These are phyloP conservation scores for Zoanthus gigantus DNA, from an alignment of 92 coral and sea anemone genomes.

Conservation along the genomic window DNA sequence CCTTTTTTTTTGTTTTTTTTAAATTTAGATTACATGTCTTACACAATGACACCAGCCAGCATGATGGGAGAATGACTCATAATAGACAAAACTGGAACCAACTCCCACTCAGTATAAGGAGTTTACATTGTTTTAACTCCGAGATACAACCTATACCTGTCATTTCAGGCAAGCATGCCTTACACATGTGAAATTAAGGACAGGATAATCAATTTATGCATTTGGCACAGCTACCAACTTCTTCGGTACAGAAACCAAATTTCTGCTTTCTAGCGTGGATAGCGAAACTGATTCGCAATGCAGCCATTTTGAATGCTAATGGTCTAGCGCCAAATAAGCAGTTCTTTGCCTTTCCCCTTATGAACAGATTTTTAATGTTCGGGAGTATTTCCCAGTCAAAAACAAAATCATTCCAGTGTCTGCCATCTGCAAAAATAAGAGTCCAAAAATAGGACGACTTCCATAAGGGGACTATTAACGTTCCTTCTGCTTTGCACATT, in stretches of 20 bases:
- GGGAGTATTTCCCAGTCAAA: slow-evolving; percentile 14
- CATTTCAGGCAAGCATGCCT: neutral
- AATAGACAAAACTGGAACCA: neutral
- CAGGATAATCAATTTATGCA: neutral
- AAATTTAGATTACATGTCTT: neutral
- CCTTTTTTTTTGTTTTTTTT: too few species aligned
- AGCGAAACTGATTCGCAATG: slow-evolving; percentile 1
- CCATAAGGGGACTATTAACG: slow-evolving; percentile 36
- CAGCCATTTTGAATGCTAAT: neutral
- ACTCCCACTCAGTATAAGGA: neutral
- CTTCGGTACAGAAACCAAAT: too few species aligned
- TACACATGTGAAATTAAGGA: neutral
- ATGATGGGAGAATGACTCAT: neutral
- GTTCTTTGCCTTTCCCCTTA: slow-evolving; percentile 7
- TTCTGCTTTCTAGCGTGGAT: neutral
- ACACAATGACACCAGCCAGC: neutral
- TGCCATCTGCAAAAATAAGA: slow-evolving; percentile 37
- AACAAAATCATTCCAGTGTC: slow-evolving; percentile 27
- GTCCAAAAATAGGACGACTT: slow-evolving; percentile 43
- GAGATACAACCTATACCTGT: neutral
- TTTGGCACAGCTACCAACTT: too few species aligned
- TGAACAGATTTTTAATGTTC: neutral
- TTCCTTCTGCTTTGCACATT: slow-evolving; percentile 41
- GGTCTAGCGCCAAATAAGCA: neutral
- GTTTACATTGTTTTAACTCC: neutral